phyloP scores from a whole-genome alignment of 1,140 invertebrate genomes.

The Polypedilum pembai region DNA sequence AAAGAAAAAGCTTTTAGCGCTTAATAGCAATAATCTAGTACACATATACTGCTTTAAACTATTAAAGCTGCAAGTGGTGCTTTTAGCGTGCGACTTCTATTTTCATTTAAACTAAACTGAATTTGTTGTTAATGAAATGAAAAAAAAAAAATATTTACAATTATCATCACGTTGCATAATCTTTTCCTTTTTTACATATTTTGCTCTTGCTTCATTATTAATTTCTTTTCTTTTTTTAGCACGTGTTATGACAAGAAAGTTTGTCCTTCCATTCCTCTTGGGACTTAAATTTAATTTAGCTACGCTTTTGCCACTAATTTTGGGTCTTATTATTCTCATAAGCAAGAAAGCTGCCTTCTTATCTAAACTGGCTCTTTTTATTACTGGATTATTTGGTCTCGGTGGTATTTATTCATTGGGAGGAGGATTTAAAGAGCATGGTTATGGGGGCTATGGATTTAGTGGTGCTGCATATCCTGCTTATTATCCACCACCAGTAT shows the following conservation, averaged over 20 bases:
- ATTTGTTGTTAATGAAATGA: too few relatives aligned
- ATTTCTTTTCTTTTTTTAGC: conserved; percentile 47
- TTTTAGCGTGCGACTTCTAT: too few relatives aligned
- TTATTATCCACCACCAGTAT: background rate
- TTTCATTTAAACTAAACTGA: too few relatives aligned
- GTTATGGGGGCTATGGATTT: conserved; percentile 14
- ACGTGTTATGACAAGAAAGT: conserved; percentile 56
- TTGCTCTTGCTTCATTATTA: too few relatives aligned
- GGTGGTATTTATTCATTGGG: conserved; percentile 43
- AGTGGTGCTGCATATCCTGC: too few relatives aligned
- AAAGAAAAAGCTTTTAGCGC: too few relatives aligned
- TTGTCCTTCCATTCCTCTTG: conserved; percentile 61
- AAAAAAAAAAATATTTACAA: too few relatives aligned
- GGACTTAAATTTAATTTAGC: conserved; percentile 69
- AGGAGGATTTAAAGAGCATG: conserved; percentile 32
- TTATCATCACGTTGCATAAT: too few relatives aligned
- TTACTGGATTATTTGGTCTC: conserved; percentile 57
- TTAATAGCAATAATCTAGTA: too few relatives aligned
- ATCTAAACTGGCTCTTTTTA: conserved; percentile 60
- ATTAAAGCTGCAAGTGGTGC: too few relatives aligned
- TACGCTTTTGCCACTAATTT: conserved; percentile 60
- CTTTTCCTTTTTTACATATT: too few relatives aligned
- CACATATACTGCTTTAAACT: too few relatives aligned
- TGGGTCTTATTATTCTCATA: conserved; percentile 57
- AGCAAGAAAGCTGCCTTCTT: conserved; percentile 65